These are phyloP conservation scores for Pseudoips prasinana DNA, from an alignment of 2,888 invertebrate species.

Conservation along the genomic window DNA sequence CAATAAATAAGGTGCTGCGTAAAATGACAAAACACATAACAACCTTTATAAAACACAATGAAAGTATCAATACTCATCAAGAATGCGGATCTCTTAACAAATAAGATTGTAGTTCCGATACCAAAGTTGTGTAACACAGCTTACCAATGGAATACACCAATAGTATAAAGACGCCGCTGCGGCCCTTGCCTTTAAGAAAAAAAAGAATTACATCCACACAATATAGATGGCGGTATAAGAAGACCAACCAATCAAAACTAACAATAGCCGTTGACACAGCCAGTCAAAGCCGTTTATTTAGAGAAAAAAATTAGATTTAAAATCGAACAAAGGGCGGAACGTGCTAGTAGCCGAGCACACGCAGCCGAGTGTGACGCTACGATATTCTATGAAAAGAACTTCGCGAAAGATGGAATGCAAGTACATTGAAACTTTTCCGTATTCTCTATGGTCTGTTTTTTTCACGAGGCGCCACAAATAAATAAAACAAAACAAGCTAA, in stretches of 20 bases:
- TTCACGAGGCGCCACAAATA: too few relatives aligned
- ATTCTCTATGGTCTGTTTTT: too few relatives aligned
- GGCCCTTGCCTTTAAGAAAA: constrained; percentile 35
- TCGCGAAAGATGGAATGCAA: constrained; percentile 5
- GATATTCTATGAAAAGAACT: constrained; percentile 28
- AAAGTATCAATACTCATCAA: constrained; percentile 32
- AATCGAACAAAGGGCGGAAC: constrained; percentile 62
- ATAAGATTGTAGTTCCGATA: constrained; percentile 44
- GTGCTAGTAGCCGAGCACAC: constrained; percentile 55
- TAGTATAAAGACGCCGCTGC: constrained; percentile 30
- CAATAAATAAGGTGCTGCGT: constrained; percentile 9
- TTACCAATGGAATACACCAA: constrained; percentile 5
- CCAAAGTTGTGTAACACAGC: constrained; percentile 43
- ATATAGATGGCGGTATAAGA: constrained; percentile 40
- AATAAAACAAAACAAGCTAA: too few relatives aligned
- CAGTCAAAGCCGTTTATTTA: constrained; percentile 45
- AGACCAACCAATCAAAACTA: constrained; percentile 54
- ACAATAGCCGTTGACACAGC: constrained; percentile 59
- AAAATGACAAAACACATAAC: constrained; percentile 28
- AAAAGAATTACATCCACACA: constrained; percentile 46
- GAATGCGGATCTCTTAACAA: constrained; percentile 43
- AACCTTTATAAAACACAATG: constrained; percentile 27
- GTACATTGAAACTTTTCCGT: constrained; percentile 10
- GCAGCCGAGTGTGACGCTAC: constrained; percentile 38
- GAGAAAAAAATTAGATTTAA: constrained; percentile 48